Evolutionary conservation across 2,797 vertebrate genomes (phyloP).

Genomic region (Sebastes matsubarae): DNA sequence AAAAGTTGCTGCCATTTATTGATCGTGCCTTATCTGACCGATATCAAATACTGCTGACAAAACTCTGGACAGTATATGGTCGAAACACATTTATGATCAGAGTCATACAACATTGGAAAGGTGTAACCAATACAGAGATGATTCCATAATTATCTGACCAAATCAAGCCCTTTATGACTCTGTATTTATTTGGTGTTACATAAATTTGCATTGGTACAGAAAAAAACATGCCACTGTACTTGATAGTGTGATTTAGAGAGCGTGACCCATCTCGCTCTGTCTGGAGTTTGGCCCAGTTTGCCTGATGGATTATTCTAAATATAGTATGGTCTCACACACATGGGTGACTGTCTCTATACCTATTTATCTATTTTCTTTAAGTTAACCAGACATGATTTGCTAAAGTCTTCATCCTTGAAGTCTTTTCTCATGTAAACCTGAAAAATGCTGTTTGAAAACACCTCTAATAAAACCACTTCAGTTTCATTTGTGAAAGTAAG

Average conservation of each 20-base stretch:
- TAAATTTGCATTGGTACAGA: not conserved
- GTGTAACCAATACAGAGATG: not conserved
- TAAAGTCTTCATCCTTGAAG: not conserved
- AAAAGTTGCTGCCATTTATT: not conserved
- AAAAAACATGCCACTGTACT: not conserved
- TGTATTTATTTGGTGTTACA: not conserved
- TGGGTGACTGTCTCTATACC: not conserved
- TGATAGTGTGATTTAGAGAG: not conserved
- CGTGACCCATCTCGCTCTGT: not conserved
- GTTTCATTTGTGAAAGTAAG: not conserved
- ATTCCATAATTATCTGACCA: not conserved
- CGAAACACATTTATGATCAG: not conserved
- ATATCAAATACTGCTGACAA: not conserved
- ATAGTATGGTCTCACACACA: not conserved
- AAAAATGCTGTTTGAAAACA: not conserved
- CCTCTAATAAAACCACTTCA: not conserved
- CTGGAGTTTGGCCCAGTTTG: not conserved
- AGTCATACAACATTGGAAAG: not conserved
- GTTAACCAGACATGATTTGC: not conserved
- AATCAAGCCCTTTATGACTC: not conserved
- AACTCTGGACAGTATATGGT: not conserved
- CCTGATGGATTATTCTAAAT: not conserved
- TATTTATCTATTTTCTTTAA: no score
- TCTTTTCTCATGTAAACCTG: not conserved
- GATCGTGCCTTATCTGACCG: not conserved